A percentile compares a stretch with the other conserved stretches of the same genome.
Evolutionary conservation across 1,140 invertebrate species (phyloP).

Genomic region (Lepidostoma basale): DNA sequence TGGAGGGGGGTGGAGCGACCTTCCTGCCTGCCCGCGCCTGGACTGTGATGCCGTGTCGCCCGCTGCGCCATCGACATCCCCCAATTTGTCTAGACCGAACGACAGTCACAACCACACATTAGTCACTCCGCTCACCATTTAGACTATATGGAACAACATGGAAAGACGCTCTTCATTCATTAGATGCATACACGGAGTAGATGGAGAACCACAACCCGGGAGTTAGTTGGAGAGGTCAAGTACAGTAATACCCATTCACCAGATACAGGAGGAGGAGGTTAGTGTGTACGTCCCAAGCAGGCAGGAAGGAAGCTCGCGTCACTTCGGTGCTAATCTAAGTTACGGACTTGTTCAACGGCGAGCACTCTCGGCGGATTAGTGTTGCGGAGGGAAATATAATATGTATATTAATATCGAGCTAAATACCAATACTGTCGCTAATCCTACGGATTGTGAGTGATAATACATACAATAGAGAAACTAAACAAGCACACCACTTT

Average conservation of each 20-base stretch:
- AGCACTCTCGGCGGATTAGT: slow-evolving; percentile 13
- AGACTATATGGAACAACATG: slow-evolving; percentile 25
- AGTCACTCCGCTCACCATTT: slow-evolving; percentile 31
- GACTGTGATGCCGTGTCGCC: slow-evolving; percentile 26
- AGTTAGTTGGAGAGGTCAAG: slow-evolving; percentile 22
- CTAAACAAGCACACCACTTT: too few relatives aligned
- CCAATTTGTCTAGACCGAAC: slow-evolving; percentile 43
- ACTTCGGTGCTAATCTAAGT: slow-evolving; percentile 31
- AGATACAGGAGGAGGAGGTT: slow-evolving; percentile 33
- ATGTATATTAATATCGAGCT: slow-evolving; percentile 15
- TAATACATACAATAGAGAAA: too few relatives aligned
- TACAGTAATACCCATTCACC: slow-evolving; percentile 40
- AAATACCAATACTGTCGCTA: too few relatives aligned
- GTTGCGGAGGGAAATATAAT: slow-evolving; percentile 25
- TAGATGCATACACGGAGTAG: slow-evolving; percentile 30
- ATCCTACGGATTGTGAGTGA: too few relatives aligned
- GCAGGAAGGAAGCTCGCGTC: slow-evolving; percentile 56
- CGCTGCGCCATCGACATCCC: slow-evolving; percentile 32
- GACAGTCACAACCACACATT: slow-evolving; percentile 42
- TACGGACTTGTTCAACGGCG: slow-evolving; percentile 6
- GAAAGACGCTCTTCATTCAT: slow-evolving; percentile 18
- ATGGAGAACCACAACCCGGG: slow-evolving; percentile 14
- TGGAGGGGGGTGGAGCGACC: slow-evolving; percentile 36
- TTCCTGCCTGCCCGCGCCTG: slow-evolving; percentile 45
- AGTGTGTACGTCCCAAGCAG: slow-evolving; percentile 54